phyloP scores from a whole-genome alignment of 2,888 invertebrate species.

The Reticulitermes lucifugus region DNA sequence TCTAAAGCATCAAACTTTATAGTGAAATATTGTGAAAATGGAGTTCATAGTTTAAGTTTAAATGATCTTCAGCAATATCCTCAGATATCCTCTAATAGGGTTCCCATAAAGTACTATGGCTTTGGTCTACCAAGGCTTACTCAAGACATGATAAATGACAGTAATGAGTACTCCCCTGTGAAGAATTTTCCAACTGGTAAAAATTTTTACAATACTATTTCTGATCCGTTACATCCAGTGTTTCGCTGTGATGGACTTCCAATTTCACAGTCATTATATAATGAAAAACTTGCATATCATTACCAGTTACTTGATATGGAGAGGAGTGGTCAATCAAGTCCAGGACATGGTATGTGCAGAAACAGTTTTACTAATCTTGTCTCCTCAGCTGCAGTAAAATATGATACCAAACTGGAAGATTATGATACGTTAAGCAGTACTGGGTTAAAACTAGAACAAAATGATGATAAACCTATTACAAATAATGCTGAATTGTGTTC shows the following conservation, averaged over 20 bases:
- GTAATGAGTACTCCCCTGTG: slow-evolving; percentile 52
- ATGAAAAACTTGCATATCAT: slow-evolving; percentile 76
- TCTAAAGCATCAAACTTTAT: slow-evolving; percentile 10
- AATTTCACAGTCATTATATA: slow-evolving; percentile 78
- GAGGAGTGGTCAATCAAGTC: slow-evolving; percentile 50
- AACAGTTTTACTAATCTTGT: slow-evolving; percentile 10
- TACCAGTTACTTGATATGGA: slow-evolving; percentile 60
- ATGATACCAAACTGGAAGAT: slow-evolving; percentile 19
- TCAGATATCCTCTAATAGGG: slow-evolving; percentile 56
- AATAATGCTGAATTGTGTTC: not conserved
- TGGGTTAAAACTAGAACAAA: no score
- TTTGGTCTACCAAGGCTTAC: slow-evolving; percentile 64
- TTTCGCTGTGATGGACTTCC: slow-evolving; percentile 80
- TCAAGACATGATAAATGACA: slow-evolving; percentile 56
- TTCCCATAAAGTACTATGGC: slow-evolving; percentile 70
- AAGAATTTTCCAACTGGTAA: slow-evolving; percentile 55
- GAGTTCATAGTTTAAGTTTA: slow-evolving; percentile 47
- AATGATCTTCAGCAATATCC: slow-evolving; percentile 42
- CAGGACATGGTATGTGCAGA: not conserved
- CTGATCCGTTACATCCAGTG: slow-evolving; percentile 83
- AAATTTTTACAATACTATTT: slow-evolving; percentile 75
- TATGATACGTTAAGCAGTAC: not conserved
- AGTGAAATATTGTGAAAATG: slow-evolving; percentile 30
- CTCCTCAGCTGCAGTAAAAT: not conserved
- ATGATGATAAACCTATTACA: not conserved